A percentile compares a stretch with the other conserved stretches of the same genome.
phyloP scores from a whole-genome alignment of 2,797 vertebrate genomes.

The Pantherophis alleghaniensis region DNA sequence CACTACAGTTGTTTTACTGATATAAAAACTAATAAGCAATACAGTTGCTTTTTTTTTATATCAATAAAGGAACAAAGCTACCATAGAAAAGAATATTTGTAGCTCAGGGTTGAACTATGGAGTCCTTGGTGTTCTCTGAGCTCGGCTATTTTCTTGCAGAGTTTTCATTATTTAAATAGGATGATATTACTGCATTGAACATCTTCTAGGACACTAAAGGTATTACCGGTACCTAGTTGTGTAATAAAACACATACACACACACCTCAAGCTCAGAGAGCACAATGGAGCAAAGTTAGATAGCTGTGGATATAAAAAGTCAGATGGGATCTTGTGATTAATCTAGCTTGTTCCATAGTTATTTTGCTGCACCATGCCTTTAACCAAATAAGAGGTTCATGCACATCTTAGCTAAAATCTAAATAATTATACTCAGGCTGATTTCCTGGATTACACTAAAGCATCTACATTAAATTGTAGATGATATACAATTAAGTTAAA shows the following conservation, averaged over 20 bases:
- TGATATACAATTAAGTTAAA: background rate
- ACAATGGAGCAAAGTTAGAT: background rate
- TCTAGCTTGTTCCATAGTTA: background rate
- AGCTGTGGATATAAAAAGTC: background rate
- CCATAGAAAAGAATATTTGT: background rate
- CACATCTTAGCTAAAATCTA: background rate
- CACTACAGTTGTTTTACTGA: background rate
- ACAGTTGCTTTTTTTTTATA: constrained; percentile 15
- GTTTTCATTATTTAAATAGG: background rate
- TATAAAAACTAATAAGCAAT: background rate
- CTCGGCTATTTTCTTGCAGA: background rate
- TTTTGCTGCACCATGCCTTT: background rate
- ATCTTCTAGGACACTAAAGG: background rate
- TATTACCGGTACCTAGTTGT: background rate
- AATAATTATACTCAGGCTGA: background rate
- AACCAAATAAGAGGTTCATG: background rate
- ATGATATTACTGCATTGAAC: background rate
- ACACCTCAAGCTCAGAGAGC: background rate
- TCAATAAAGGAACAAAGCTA: constrained; percentile 1
- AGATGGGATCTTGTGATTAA: background rate
- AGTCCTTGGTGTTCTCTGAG: background rate
- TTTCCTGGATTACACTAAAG: background rate
- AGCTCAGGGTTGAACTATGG: background rate
- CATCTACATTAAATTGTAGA: background rate
- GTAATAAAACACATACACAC: background rate